Evolutionary conservation across 2,113 vertebrate genomes (phyloP), one percentile per base, ranked within the genome.

Genomic region (Typhlomys cinereus): DNA sequence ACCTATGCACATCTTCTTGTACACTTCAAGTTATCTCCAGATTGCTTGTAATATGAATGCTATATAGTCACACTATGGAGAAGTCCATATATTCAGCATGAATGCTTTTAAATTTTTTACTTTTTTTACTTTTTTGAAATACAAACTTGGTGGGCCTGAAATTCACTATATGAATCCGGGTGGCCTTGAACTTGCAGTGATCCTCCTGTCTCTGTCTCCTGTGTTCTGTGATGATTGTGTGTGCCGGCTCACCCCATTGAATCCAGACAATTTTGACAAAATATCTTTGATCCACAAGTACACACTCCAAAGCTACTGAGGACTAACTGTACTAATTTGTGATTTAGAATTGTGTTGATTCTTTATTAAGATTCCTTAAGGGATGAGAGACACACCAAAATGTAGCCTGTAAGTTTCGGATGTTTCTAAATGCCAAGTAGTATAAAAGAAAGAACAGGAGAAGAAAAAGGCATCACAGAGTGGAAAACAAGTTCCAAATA

Each of bases 341-440:
- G 62, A 78, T 67, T 85, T 91, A 94, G 69, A 94, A 59, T 74
- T 95, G 44, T 81, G 29, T 76, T 41, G 25, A 36, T 76, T 91
- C 87, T 89, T 66, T 92, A 25, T 74, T 76, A 25, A 21, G 11
- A 48, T 18, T 59, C 78, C 36, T 54, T 57, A 27, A 52, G 15
- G 87, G 14, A 36, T 50, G 71, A 34, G 36, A 87, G 36, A 59
- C 41, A 1, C n/a, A 44, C 2, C 11, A 31, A 74, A 46, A 78
- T 57, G 70, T 46, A 88, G 50, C 31, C 52, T 90, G 41, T 34
- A 21, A 85, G 62, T 62, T 84, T 95, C 88, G 80, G 59, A 61
- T 64, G 12, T 85, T 44, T 90, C 44, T 81, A 82, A 92, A 86
- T 86, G 29, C 31, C 41, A 88, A 73, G 25, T 27, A 62, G 50